phyloP scores from a whole-genome alignment of 2,113 vertebrate species.

The Rafetus swinhoei region DNA sequence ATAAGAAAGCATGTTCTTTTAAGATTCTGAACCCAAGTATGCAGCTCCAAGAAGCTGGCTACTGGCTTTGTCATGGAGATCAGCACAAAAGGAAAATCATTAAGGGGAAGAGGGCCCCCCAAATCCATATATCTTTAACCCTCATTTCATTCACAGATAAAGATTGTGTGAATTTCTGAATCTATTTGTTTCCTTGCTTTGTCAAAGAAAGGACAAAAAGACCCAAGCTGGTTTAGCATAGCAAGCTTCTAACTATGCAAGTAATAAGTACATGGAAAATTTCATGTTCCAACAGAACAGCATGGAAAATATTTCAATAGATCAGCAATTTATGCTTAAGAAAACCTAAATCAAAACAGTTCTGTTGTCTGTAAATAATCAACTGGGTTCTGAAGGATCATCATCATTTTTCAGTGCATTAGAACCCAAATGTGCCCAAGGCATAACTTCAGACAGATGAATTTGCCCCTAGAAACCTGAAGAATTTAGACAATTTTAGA shows the following conservation, averaged over 20 bases:
- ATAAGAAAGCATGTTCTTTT: background rate
- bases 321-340: background rate
- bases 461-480: fast-evolving
- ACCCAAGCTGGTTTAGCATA: fast-evolving
- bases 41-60: background rate
- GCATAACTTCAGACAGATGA: background rate
- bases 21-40: background rate
- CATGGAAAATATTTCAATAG: background rate
- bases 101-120: background rate
- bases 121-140: background rate
- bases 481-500: fast-evolving
- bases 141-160: background rate
- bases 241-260: background rate
- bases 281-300: no score
- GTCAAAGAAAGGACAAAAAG: background rate
- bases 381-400: background rate
- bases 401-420: background rate
- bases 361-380: background rate
- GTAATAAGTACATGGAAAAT: background rate
- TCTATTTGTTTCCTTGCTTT: background rate
- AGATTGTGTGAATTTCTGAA: background rate
- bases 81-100: background rate
- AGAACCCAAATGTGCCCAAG: background rate
- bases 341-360: background rate
- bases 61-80: background rate